Evolutionary conservation across 2,888 invertebrate species (phyloP), one percentile per base, ranked within the genome.

Genomic region (Lamellibrachia satsuma): DNA sequence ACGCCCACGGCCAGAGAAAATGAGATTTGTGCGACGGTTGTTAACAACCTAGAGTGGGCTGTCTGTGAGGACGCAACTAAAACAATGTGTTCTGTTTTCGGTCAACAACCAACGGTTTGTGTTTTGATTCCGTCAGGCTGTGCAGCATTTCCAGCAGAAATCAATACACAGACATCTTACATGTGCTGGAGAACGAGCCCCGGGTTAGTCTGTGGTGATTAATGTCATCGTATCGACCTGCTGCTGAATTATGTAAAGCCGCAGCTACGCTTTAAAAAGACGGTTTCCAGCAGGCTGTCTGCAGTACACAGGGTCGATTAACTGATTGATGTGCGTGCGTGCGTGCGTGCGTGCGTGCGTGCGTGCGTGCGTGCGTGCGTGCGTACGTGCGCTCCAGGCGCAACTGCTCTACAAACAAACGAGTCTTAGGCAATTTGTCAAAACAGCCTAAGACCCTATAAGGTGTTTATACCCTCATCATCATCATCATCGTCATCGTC

Each of bases 291-390:
- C 75, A 75, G 75, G 75, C 75, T 15, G 75, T 39, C 22, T 11
- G 75, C 75, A 22, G 6, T 15, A 75, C 22, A 75, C 75, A 3
- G 15, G 22, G n/a, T 75, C 75, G 22, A 15, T 75, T 22, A 75
- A 15, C 57, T 57, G 57, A 57, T 57, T 57, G 57, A 7, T 15
- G 51, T 52, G 91, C 52, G 39, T 52, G 91, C 52, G 39, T 91
- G 91, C 91, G 90, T 90, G n/a, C 90, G 90, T 90, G 90, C 27
- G 91, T 91, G 91, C 2, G 91, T 52, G 39, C 15, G 39, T 90
- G n/a, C n/a, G n/a, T 90, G 27, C n/a, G 90, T 90, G 22, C n/a
- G 90, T 90, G 90, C 27, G 9, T 90, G 9, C n/a, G n/a, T 90
- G n/a, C 90, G 39, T 90, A 11, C 22, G 90, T 0, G 0, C 90